Conservation (phyloP, 2,888 invertebrate genomes). For the Phalangium opilio region DNA sequence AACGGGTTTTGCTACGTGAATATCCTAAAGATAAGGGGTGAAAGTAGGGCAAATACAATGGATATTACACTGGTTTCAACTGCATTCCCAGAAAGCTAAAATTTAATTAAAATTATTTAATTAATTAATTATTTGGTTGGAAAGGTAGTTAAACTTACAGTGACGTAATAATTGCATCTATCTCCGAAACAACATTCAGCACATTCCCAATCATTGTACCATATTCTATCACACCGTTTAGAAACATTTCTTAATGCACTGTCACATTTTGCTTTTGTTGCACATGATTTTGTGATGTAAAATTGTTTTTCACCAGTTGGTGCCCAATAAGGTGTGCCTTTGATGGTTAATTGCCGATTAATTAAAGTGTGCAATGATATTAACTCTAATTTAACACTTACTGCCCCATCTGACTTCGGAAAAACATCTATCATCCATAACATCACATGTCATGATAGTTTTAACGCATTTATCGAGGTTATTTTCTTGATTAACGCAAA, state of each 20-base stretch:
- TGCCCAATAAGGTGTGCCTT: slow-evolving; percentile 81
- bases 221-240: slow-evolving; percentile 69
- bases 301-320: slow-evolving; percentile 82
- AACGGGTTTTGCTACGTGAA: too few relatives aligned
- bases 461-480: slow-evolving; percentile 83
- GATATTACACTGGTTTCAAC: too few relatives aligned
- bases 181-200: slow-evolving; percentile 92
- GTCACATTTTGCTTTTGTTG: slow-evolving; percentile 62
- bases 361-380: slow-evolving; percentile 4
- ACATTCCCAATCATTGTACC: slow-evolving; percentile 92
- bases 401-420: slow-evolving; percentile 88
- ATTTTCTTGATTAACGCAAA: slow-evolving; percentile 79
- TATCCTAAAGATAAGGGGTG: too few relatives aligned
- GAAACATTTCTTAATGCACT: slow-evolving; percentile 50
- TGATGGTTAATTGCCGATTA: not conserved
- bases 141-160: slow-evolving; percentile 53
- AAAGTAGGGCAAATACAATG: too few relatives aligned
- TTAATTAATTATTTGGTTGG: too few relatives aligned
- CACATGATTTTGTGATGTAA: slow-evolving; percentile 80
- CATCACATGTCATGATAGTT: slow-evolving; percentile 77
- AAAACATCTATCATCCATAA: slow-evolving; percentile 68
- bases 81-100: too few relatives aligned
- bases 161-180: slow-evolving; percentile 83
- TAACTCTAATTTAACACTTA: slow-evolving; percentile 30
- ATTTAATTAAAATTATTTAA: too few relatives aligned